phyloP scores from a whole-genome alignment of 2,888 invertebrate genomes.

The Pharmacophagus antenor region DNA sequence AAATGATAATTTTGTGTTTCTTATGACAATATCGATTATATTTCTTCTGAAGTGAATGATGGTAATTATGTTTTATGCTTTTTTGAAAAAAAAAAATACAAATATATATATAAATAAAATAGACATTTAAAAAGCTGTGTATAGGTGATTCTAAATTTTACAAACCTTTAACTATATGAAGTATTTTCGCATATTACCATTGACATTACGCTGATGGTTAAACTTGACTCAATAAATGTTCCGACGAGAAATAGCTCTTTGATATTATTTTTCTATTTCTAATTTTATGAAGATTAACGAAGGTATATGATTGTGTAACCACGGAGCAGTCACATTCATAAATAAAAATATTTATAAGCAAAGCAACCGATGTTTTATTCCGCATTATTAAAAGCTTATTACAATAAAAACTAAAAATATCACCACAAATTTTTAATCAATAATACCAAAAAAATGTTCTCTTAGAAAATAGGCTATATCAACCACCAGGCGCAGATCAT shows the following conservation, averaged over 20 bases:
- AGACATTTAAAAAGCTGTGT: slow-evolving; percentile 42
- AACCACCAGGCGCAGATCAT: no score
- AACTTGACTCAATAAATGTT: slow-evolving; percentile 69
- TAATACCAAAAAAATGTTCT: no score
- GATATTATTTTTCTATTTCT: slow-evolving; percentile 81
- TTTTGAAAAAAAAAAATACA: slow-evolving; percentile 40
- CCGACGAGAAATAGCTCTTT: slow-evolving; percentile 74
- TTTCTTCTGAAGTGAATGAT: slow-evolving; percentile 43
- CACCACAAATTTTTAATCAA: no score
- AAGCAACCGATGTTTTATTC: slow-evolving; percentile 59
- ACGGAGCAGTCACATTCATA: slow-evolving; percentile 73
- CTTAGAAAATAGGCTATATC: no score
- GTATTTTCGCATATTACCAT: slow-evolving; percentile 37
- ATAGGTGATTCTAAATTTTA: slow-evolving; percentile 34
- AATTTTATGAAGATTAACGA: slow-evolving; percentile 77
- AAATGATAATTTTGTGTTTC: slow-evolving; percentile 52
- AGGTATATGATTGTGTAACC: slow-evolving; percentile 74
- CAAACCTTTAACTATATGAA: slow-evolving; percentile 46
- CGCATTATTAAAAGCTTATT: neutral
- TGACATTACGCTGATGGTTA: slow-evolving; percentile 35
- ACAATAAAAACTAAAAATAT: neutral
- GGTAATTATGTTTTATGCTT: slow-evolving; percentile 50
- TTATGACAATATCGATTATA: slow-evolving; percentile 51
- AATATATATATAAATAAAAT: slow-evolving; percentile 33
- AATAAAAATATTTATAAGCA: slow-evolving; percentile 78